Percentiles rank a stretch among this genome's conserved stretches.
Conservation (phyloP, 1,140 invertebrate genomes). For the Brachionus manjavacas region DNA sequence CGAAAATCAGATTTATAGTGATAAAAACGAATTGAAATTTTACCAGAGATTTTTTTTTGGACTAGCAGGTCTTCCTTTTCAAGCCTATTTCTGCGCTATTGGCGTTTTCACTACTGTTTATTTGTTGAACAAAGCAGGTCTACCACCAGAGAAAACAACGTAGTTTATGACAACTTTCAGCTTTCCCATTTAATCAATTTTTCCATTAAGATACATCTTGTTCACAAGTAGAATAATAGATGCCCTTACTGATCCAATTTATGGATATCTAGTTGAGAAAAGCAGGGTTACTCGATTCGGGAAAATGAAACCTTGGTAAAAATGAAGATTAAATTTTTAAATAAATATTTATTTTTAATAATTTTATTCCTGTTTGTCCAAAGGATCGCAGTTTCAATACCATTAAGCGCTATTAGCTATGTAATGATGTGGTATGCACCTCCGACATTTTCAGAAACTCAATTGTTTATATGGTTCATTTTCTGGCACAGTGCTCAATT, state of each 20-base stretch:
- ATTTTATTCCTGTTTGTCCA: background rate
- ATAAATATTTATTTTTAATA: background rate
- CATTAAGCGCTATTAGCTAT: conserved; percentile 30
- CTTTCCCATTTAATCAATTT: background rate
- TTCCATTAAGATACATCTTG: background rate
- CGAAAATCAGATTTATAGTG: background rate
- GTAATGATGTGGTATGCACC: conserved; percentile 41
- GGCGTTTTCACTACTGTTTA: conserved; percentile 30
- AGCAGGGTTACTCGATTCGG: conserved; percentile 23
- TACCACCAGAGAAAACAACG: conserved; percentile 32
- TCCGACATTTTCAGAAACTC: background rate
- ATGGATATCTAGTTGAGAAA: conserved; percentile 25
- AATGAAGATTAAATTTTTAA: background rate
- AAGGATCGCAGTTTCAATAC: conserved; percentile 8
- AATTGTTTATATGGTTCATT: conserved; percentile 14
- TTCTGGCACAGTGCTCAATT: conserved; percentile 20
- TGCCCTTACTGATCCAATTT: conserved; percentile 36
- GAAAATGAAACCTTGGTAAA: conserved; percentile 40
- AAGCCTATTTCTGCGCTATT: conserved; percentile 32
- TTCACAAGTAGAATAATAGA: conserved; percentile 32
- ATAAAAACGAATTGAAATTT: background rate
- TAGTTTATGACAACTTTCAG: background rate
- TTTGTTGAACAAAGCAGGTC: conserved; percentile 1
- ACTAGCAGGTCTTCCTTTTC: conserved; percentile 26
- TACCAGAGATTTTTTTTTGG: conserved; percentile 16